Evolutionary conservation across 2,888 invertebrate species (phyloP), one percentile per base, ranked within the genome.

Genomic region (Hecatera dysodea): DNA sequence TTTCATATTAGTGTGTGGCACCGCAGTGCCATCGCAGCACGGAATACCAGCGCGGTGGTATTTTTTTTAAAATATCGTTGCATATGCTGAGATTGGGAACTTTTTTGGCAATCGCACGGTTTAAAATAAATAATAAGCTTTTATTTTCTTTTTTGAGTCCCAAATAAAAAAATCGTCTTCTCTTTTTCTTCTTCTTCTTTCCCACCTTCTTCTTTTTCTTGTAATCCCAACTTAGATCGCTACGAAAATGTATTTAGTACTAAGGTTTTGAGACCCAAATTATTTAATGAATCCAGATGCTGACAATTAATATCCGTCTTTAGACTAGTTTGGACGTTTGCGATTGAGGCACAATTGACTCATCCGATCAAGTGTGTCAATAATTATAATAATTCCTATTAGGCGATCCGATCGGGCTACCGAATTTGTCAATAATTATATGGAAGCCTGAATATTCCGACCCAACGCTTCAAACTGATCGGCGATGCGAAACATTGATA

Each of bases 381-480:
- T n/a, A n/a, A n/a, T n/a, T 81, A 78, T 75, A 61, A 78, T 75
- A 61, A 70, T 56, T 11, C 53, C 63, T 46, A 81, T 81, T 83
- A 75, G 17, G 29, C 53, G 22, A 61, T 55, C 48, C 57, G 55
- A 77, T 84, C 67, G 63, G 61, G 11, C 62, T 44, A 24, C 61
- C 61, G 60, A 83, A 77, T 82, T 76, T 64, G 71, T 48, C 75
- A 77, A 77, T 83, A 80, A 84, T 82, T 71, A 74, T 80, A 75
- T 75, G 57, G 46, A 57, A 27, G 19, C 8, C 44, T 24, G 46
- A 70, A 11, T 64, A 44, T 66, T 64, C 42, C 52, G 33, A 39
- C 33, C 24, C 53, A 70, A 67, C 56, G 70, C 67, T 71, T 73
- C 53, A 61, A 68, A 67, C 39, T 63, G 48, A 65, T 71, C 68